Evolutionary conservation across 2,797 vertebrate species (phyloP).

Genomic region (Anguilla pacifica): DNA sequence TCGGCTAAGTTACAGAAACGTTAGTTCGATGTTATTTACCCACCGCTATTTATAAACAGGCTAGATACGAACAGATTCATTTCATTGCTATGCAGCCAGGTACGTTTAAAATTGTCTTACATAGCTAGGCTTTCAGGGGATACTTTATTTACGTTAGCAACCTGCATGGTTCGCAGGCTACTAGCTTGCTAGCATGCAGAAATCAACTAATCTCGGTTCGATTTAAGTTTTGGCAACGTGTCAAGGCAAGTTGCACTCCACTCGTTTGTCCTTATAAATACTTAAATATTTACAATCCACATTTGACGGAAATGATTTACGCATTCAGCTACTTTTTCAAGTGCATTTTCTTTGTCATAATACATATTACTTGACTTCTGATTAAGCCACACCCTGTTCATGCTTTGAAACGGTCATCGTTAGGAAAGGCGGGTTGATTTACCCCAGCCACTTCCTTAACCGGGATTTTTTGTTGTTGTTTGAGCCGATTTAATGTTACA

Average conservation of each 20-base stretch:
- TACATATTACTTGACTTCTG: background rate
- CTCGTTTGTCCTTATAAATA: background rate
- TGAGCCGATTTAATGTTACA: constrained; percentile 15
- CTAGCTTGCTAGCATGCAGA: constrained; percentile 3
- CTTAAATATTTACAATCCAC: background rate
- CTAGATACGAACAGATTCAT: background rate
- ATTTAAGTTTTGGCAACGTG: constrained; percentile 20
- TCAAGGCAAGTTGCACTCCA: background rate
- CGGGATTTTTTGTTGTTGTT: constrained; percentile 26
- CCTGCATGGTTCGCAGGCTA: background rate
- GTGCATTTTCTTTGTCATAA: constrained; percentile 6
- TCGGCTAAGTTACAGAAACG: background rate
- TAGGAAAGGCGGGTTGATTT: constrained; percentile 51
- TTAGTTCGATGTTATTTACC: background rate
- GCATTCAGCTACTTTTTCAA: background rate
- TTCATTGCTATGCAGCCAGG: background rate
- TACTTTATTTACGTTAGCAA: background rate
- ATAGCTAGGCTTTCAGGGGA: too few species aligned
- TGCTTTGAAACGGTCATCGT: constrained; percentile 64
- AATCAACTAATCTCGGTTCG: background rate
- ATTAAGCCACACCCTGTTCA: constrained; percentile 52
- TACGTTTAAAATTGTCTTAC: background rate
- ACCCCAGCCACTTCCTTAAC: constrained; percentile 35
- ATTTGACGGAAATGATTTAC: background rate
- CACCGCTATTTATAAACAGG: background rate